Base-by-base conservation (phyloP, 1,140 invertebrate genomes). In the Scaptomyza pallida region DNA sequence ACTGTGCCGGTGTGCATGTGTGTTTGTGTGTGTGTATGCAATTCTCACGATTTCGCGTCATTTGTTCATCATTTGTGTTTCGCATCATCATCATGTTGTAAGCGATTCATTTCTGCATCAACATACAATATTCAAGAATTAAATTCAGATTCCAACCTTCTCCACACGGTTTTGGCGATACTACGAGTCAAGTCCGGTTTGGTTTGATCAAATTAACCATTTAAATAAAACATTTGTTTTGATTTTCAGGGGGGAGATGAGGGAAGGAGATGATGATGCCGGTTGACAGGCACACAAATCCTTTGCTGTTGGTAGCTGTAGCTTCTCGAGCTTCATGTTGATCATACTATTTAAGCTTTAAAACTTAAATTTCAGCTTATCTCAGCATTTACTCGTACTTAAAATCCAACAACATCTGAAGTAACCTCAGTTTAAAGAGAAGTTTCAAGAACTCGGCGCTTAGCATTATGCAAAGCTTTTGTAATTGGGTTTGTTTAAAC, bases 191-290 rank as follows among this genome's bases (percentile, higher is more conserved):
- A 52, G 44, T 65, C 54, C 33, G 43, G 54, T 48, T 57, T 59
- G 9, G 10, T 17, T 5, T 69, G 77, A 71, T 85, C 73, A 86
- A 86, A 81, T 86, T 81, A 85, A 85, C 81, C 73, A 85, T 85
- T 85, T 85, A 85, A 85, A 85, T 86, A 77, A 85, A 85, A 85
- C 81, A 88, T 85, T 85, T 85, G 81, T 85, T 85, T 85, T 81
- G 81, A 86, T 82, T 82, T 63, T 54, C 61, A 30, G 40, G 23
- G 23, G 23, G 23, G 23, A 41, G 5, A 30, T n/a, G 30, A 0
- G 8, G 37, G 26, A 9, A 8, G 4, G 33, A 16, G 21, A 52
- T 37, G 40, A 2, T 60, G 54, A 63, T 67, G 68, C 44, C 60
- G 78, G 69, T 65, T 73, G 78, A 81, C 78, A 81, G 78, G 59